Percentiles rank a stretch among this genome's conserved stretches.
These are phyloP conservation scores for Chondrilla cf. caribensis DNA, from an alignment of 37 sponge, comb jelly and placozoan genomes.

Conservation along the genomic window DNA sequence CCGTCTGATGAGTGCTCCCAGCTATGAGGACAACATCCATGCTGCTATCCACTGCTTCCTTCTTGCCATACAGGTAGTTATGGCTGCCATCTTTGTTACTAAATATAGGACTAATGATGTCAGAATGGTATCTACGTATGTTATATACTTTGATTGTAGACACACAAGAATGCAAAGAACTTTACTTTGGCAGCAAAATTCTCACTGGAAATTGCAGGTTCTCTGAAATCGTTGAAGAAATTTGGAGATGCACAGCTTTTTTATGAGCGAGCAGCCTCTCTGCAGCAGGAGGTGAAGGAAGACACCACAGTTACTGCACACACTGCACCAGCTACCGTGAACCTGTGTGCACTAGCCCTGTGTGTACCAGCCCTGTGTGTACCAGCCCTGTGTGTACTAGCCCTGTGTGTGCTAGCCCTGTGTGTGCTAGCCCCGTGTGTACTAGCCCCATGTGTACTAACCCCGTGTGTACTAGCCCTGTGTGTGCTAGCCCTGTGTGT, in stretches of 20 bases:
- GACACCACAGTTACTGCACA: neutral
- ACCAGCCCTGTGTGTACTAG: no score
- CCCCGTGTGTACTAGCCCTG: no score
- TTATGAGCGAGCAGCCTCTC: slow-evolving; percentile 46
- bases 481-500: no score
- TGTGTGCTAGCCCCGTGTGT: no score
- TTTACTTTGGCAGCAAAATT: slow-evolving; percentile 66
- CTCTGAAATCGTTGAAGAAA: slow-evolving; percentile 37
- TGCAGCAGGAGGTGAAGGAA: slow-evolving; percentile 26
- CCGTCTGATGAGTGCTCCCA: slow-evolving; percentile 27
- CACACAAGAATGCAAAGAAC: slow-evolving; percentile 41
- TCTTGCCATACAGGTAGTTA: slow-evolving; percentile 49
- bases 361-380: no score
- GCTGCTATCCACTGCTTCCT: slow-evolving; percentile 69
- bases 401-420: no score
- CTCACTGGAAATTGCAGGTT: slow-evolving; percentile 43
- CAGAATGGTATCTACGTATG: no score
- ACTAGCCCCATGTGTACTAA: no score
- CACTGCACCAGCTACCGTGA: neutral
- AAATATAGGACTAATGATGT: no score
- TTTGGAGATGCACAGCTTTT: slow-evolving; percentile 42
- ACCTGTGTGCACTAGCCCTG: no score
- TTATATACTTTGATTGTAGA: neutral
- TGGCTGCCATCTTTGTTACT: no score
- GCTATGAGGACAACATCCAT: slow-evolving; percentile 51